Base-by-base conservation (phyloP, 2,797 vertebrate genomes). In the Gadopsis bispinosus region DNA sequence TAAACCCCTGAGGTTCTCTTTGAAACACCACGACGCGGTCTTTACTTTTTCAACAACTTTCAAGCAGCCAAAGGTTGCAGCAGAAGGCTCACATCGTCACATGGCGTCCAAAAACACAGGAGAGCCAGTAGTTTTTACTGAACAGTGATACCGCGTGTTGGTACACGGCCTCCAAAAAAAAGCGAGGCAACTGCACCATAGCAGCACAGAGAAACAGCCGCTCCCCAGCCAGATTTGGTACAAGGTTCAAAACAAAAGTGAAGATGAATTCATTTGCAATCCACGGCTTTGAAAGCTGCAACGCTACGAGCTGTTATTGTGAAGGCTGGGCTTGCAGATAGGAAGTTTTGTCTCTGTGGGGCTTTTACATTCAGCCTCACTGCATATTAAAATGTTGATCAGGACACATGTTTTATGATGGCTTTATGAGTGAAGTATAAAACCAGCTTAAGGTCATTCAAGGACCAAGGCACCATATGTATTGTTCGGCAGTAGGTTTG, bases 251-350 rank as follows among this genome's bases (percentile, higher is more conserved):
- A 58, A 19, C 16, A 61, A 50, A n/a, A 45, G 7, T n/a, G 19
- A 22, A 43, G 7, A 8, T 4, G 2, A n/a, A 51, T 54, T 29
- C 5, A 26, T 31, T n/a, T 4, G 33, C 6, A 39, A 10, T 47
- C 3, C 9, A 54, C 31, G 0, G 26, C n/a, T 41, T 67, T 17
- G 2, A 54, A 19, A 4, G 31, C n/a, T 5, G 20, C 1, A n/a
- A 29, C 3, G 4, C 3, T 26, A 26, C 7, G 1, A 7, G 58
- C 67, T 81, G 83, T 90, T 84, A 86, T 79, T 63, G 64, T 87
- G 84, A 88, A 83, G 47, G 67, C 9, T n/a, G 10, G 1, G 37
- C 35, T 11, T 61, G 10, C 8, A 73, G 58, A 58, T 10, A 45
- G 45, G 58, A 87, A 41, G 12, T 39, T 5, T 33, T 26, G 5